Conservation (phyloP, 2,888 invertebrate genomes). For the Glyphotaelius pellucidus region DNA sequence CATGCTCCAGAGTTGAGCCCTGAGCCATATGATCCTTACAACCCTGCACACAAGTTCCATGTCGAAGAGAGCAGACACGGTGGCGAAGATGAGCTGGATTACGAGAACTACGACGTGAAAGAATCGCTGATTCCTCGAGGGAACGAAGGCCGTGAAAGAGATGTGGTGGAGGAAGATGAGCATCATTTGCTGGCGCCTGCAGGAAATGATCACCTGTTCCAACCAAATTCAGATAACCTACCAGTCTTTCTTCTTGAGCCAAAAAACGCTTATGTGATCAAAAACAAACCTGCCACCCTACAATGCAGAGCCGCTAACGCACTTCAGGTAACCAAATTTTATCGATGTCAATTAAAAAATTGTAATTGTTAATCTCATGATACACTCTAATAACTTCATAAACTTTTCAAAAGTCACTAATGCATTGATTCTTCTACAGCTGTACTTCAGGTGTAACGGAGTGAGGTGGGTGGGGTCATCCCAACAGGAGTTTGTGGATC, state of each 20-base stretch:
- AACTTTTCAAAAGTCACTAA: background rate
- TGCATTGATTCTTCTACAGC: slow-evolving; percentile 72
- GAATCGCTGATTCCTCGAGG: slow-evolving; percentile 20
- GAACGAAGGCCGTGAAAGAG: slow-evolving; percentile 43
- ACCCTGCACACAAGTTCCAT: slow-evolving; percentile 61
- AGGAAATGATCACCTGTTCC: slow-evolving; percentile 75
- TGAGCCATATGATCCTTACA: slow-evolving; percentile 64
- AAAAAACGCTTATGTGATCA: slow-evolving; percentile 92
- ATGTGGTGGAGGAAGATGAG: slow-evolving; percentile 55
- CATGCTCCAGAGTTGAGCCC: slow-evolving; percentile 44
- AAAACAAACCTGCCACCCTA: slow-evolving; percentile 92
- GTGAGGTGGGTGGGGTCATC: slow-evolving; percentile 81
- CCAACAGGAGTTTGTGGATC: slow-evolving; percentile 91
- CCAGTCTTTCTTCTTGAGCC: slow-evolving; percentile 94
- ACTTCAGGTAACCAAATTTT: slow-evolving; percentile 78
- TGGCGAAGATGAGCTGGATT: slow-evolving; percentile 58
- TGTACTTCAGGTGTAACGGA: slow-evolving; percentile 95
- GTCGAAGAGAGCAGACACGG: slow-evolving; percentile 50
- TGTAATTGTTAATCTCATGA: background rate
- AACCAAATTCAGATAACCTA: slow-evolving; percentile 82
- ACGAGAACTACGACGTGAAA: slow-evolving; percentile 63
- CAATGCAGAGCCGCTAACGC: slow-evolving; percentile 95
- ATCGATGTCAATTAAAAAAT: background rate
- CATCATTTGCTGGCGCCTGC: slow-evolving; percentile 68
- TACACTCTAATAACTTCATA: background rate